Percentiles rank a stretch among this genome's conserved stretches.
These are phyloP conservation scores for Manis crassicaudata DNA, from an alignment of 2,797 vertebrate species.

Conservation along the genomic window DNA sequence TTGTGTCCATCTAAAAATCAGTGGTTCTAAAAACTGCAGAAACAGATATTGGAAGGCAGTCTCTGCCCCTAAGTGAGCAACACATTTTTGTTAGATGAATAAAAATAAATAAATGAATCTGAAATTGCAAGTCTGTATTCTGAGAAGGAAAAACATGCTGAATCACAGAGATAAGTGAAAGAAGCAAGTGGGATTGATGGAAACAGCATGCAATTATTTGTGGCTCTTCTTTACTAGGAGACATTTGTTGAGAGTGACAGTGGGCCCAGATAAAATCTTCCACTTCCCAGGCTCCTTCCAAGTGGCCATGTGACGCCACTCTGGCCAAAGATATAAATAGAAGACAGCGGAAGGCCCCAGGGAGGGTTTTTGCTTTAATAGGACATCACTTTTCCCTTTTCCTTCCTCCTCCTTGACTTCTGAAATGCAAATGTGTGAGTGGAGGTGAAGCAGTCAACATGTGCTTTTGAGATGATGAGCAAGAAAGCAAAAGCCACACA, in stretches of 20 bases:
- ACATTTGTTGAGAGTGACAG: background rate
- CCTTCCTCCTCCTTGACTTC: conserved; percentile 8
- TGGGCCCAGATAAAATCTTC: background rate
- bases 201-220: background rate
- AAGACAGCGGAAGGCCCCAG: background rate
- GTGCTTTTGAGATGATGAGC: background rate
- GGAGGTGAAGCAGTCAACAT: background rate
- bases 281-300: background rate
- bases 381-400: background rate
- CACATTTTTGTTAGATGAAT: conserved; percentile 7
- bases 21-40: conserved; percentile 17
- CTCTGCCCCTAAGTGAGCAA: background rate
- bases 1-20: background rate
- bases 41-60: background rate
- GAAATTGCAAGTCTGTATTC: background rate
- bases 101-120: background rate
- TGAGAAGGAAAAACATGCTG: background rate
- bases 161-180: background rate
- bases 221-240: background rate
- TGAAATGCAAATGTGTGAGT: background rate
- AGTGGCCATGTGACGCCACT: background rate
- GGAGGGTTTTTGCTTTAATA: background rate
- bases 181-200: background rate
- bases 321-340: background rate
- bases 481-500: background rate